A percentile compares a stretch with the other conserved stretches of the same genome.
Conservation (phyloP, 2,797 vertebrate species). For the Pachyuromys duprasi region DNA sequence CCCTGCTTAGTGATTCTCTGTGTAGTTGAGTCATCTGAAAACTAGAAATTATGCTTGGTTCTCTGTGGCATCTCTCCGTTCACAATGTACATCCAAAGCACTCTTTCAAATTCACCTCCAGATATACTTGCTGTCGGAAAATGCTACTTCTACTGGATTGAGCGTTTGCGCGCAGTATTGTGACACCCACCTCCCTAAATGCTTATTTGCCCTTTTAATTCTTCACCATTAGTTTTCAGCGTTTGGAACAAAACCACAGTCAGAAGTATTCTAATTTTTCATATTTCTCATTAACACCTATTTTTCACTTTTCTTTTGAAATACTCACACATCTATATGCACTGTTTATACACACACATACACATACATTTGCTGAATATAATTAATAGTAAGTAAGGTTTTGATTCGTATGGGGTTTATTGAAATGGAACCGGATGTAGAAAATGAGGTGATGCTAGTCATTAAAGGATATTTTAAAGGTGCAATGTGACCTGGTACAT, state of each 20-base stretch:
- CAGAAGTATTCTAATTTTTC: neutral
- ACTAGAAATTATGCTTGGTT: neutral
- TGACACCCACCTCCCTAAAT: neutral
- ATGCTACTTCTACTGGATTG: neutral
- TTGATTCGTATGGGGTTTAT: neutral
- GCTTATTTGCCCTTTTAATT: neutral
- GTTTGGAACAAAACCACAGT: neutral
- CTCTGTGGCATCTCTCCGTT: neutral
- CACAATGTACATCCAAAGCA: neutral
- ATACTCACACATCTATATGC: neutral
- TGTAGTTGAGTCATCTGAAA: slow-evolving; percentile 3
- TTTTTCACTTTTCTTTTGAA: neutral
- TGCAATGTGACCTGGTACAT: slow-evolving; percentile 50
- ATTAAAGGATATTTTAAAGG: slow-evolving; percentile 46
- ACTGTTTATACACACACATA: neutral
- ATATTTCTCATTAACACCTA: neutral
- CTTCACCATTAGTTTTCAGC: neutral
- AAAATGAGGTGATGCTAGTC: slow-evolving; percentile 6
- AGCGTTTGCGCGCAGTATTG: neutral
- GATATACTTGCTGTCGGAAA: neutral
- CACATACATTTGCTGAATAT: neutral
- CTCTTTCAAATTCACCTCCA: neutral
- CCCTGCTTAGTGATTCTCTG: neutral
- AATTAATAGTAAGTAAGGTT: neutral
- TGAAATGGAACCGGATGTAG: slow-evolving; percentile 8